A percentile compares a stretch with the other conserved stretches of the same genome.
phyloP scores from a whole-genome alignment of 2,888 invertebrate genomes.

The Drosophila melanocephala region DNA sequence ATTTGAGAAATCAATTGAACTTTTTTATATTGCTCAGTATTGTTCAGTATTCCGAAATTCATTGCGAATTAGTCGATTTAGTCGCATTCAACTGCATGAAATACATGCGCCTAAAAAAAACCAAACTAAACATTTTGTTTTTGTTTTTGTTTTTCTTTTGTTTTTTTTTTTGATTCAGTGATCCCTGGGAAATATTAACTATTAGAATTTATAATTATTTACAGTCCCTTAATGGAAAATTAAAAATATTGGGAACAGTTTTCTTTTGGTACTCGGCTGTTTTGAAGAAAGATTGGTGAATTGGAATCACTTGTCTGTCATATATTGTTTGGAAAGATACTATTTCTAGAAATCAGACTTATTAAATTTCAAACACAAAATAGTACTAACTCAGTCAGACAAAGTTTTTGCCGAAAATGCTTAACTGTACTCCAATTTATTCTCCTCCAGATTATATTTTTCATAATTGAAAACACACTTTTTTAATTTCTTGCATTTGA shows the following conservation, averaged over 20 bases:
- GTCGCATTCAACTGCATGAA: constrained; percentile 79
- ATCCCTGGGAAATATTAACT: background rate
- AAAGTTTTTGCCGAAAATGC: background rate
- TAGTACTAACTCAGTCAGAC: background rate
- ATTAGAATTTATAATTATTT: background rate
- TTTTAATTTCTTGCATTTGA: constrained; percentile 17
- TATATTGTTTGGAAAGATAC: background rate
- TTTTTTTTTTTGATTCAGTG: background rate
- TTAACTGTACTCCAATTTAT: background rate
- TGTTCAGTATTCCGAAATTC: constrained; percentile 21
- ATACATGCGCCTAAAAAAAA: constrained; percentile 81
- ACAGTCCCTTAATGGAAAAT: background rate
- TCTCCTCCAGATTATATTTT: background rate
- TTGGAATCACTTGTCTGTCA: background rate
- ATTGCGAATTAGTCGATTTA: constrained; percentile 63
- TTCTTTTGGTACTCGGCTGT: background rate
- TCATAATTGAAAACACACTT: background rate
- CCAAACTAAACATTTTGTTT: constrained; percentile 22
- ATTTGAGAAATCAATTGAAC: constrained; percentile 20
- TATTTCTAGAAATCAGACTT: background rate
- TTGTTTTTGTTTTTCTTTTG: background rate
- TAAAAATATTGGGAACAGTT: background rate
- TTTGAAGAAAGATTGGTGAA: background rate
- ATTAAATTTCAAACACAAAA: background rate
- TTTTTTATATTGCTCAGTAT: constrained; percentile 18